Conservation (phyloP, 2,797 vertebrate genomes). For the Gymnothorax javanicus region DNA sequence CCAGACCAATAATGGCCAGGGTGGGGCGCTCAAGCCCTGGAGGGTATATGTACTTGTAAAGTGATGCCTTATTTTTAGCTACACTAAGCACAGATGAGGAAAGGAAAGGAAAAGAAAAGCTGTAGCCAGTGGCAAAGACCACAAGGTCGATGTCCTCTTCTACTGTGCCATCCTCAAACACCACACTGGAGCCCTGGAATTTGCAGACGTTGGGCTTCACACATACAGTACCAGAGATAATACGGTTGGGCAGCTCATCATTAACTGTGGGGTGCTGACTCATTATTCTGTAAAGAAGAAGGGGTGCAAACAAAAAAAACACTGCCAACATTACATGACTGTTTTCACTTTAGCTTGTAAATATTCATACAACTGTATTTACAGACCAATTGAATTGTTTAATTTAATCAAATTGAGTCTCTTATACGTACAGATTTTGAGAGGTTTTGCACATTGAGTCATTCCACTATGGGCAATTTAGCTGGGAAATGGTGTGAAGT, state of each 20-base stretch:
- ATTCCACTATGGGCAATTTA: neutral
- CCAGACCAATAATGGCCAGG: conserved; percentile 73
- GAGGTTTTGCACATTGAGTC: neutral
- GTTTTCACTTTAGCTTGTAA: neutral
- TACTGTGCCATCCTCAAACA: conserved; percentile 75
- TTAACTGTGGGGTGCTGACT: conserved; percentile 75
- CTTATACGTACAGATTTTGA: neutral
- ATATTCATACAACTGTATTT: neutral
- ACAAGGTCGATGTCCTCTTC: conserved; percentile 74
- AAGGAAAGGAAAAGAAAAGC: conserved; percentile 76
- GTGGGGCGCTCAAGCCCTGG: conserved; percentile 67
- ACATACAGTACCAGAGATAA: conserved; percentile 73
- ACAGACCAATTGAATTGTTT: neutral
- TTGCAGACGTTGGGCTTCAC: conserved; percentile 73
- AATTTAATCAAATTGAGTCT: neutral
- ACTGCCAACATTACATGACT: neutral
- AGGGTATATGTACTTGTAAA: conserved; percentile 78
- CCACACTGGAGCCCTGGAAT: conserved; percentile 69
- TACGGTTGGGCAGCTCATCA: conserved; percentile 77
- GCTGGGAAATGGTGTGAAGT: neutral
- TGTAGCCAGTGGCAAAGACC: conserved; percentile 82
- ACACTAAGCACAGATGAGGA: conserved; percentile 63
- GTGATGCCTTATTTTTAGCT: conserved; percentile 63
- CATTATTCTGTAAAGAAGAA: conserved; percentile 61
- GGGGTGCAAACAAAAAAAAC: neutral